Conservation (phyloP, 2,888 invertebrate species). For the Margaritifera margaritifera region DNA sequence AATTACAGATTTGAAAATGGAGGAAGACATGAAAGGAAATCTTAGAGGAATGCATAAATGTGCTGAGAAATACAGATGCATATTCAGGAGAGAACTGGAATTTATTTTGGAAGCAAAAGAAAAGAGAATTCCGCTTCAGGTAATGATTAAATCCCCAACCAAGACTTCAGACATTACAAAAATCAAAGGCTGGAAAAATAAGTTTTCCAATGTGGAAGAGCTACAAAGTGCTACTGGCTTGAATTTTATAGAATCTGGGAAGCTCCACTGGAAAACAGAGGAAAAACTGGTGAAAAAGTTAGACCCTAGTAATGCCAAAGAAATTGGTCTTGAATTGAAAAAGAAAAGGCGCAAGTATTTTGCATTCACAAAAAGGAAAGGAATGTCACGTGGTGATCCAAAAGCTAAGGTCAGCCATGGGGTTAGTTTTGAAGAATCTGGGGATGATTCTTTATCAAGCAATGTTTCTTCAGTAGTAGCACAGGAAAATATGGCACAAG, state of each 20-base stretch:
- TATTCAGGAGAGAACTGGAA: slow-evolving; percentile 51
- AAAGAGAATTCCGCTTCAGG: slow-evolving; percentile 17
- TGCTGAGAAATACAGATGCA: slow-evolving; percentile 54
- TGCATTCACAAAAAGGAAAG: slow-evolving; percentile 23
- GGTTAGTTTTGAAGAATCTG: slow-evolving; percentile 1
- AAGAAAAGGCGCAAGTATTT: slow-evolving; percentile 50
- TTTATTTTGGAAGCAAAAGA: slow-evolving; percentile 24
- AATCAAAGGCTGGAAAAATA: slow-evolving; percentile 66
- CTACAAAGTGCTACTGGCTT: slow-evolving; percentile 28
- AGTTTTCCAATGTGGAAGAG: slow-evolving; percentile 38
- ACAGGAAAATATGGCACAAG: too few relatives aligned
- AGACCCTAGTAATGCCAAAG: slow-evolving; percentile 50
- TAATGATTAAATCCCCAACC: slow-evolving; percentile 22
- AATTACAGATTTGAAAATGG: slow-evolving; percentile 36
- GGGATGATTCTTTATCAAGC: too few relatives aligned
- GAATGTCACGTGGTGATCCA: slow-evolving; percentile 30
- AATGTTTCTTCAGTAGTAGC: too few relatives aligned
- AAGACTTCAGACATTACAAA: slow-evolving; percentile 63
- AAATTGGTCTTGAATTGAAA: slow-evolving; percentile 51
- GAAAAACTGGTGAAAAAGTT: slow-evolving; percentile 51
- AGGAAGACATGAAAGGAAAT: slow-evolving; percentile 43
- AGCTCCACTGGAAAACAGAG: slow-evolving; percentile 54
- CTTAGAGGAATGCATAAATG: slow-evolving; percentile 60
- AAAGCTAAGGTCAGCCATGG: slow-evolving; percentile 1
- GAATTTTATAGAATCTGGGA: slow-evolving; percentile 39